phyloP scores from a whole-genome alignment of 2,797 vertebrate genomes.

The Chelmon rostratus region DNA sequence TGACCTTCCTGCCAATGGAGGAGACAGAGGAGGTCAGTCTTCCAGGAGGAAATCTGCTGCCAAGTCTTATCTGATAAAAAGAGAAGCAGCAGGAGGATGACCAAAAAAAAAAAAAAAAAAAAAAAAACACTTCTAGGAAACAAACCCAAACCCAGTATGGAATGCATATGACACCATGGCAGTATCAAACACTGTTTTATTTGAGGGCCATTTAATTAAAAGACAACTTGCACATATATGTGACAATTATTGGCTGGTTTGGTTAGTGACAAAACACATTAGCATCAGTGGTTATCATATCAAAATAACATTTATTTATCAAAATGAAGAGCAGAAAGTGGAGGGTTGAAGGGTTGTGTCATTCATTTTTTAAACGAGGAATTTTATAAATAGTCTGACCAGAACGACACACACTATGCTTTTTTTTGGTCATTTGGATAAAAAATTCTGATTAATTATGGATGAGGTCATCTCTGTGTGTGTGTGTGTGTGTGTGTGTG shows the following conservation, averaged over 20 bases:
- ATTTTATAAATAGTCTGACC: slow-evolving; percentile 51
- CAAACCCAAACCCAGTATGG: not conserved
- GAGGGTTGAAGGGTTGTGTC: not conserved
- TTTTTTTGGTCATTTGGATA: slow-evolving; percentile 33
- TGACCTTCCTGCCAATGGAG: slow-evolving; percentile 17
- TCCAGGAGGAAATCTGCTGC: slow-evolving; percentile 19
- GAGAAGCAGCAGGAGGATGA: not conserved
- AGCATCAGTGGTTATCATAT: not conserved
- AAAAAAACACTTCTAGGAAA: not conserved
- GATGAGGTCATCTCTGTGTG: slow-evolving; percentile 32
- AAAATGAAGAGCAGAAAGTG: not conserved
- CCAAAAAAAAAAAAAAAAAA: not conserved
- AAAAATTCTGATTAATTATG: slow-evolving; percentile 47
- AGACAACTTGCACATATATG: not conserved
- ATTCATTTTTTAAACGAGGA: slow-evolving; percentile 50
- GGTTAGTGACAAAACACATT: not conserved
- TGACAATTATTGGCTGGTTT: not conserved
- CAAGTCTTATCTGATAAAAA: slow-evolving; percentile 27
- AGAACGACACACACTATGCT: slow-evolving; percentile 9
- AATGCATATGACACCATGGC: not conserved
- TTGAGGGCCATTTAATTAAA: not conserved
- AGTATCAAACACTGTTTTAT: not conserved
- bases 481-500: slow-evolving; percentile 5
- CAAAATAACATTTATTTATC: not conserved
- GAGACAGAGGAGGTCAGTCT: slow-evolving; percentile 24